Evolutionary conservation across 2,113 vertebrate genomes (phyloP).

Genomic region (Xiphias gladius): DNA sequence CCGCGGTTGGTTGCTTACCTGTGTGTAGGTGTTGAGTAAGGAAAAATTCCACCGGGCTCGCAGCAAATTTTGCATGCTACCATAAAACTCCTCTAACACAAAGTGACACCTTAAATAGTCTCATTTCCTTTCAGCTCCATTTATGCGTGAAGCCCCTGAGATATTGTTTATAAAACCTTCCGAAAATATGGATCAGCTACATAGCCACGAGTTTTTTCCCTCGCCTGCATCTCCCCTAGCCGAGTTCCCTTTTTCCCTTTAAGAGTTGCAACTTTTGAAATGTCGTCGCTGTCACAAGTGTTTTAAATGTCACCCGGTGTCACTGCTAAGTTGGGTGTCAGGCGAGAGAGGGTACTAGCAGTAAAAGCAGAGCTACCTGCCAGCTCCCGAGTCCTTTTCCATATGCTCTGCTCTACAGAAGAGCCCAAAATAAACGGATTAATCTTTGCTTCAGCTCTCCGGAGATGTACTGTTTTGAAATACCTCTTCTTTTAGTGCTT

Average conservation of each 20-base stretch:
- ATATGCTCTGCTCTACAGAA: neutral
- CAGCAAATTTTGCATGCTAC: neutral
- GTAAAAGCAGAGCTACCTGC: conserved; percentile 53
- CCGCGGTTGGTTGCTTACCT: conserved; percentile 19
- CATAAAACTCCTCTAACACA: conserved; percentile 31
- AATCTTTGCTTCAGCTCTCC: conserved; percentile 51
- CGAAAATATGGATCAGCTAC: conserved; percentile 42
- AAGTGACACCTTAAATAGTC: conserved; percentile 60
- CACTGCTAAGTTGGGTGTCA: conserved; percentile 48
- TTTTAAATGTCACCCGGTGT: conserved; percentile 70
- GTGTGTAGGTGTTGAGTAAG: conserved; percentile 46
- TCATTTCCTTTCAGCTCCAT: conserved; percentile 34
- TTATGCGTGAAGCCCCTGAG: conserved; percentile 44
- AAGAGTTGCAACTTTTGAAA: conserved; percentile 48
- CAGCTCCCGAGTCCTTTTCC: conserved; percentile 27
- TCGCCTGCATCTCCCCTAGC: conserved; percentile 18
- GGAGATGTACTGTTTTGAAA: conserved; percentile 52
- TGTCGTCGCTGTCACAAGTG: conserved; percentile 51
- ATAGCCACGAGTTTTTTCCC: neutral
- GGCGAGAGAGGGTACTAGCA: conserved; percentile 33
- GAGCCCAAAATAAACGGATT: conserved; percentile 66
- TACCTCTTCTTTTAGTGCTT: conserved; percentile 33
- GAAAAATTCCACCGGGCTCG: conserved; percentile 21
- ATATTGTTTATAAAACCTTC: conserved; percentile 37
- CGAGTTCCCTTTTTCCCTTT: neutral